These are phyloP conservation scores for Poeciliopsis turneri DNA, from an alignment of 2,797 vertebrate species.

Conservation along the genomic window DNA sequence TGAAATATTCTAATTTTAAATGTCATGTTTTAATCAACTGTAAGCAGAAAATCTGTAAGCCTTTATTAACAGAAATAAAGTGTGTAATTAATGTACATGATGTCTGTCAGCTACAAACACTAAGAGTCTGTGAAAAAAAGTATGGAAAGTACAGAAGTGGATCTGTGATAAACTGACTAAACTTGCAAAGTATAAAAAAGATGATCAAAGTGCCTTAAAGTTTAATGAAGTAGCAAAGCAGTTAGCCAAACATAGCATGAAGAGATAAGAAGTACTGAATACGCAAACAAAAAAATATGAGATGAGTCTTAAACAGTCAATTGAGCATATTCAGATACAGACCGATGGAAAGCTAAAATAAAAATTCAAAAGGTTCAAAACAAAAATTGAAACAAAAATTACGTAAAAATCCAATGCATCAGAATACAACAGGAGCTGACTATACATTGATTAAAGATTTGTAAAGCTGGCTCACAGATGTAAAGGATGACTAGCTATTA, in stretches of 20 bases:
- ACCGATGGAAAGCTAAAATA: neutral
- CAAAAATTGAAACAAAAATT: neutral
- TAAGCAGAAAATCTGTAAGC: too few species aligned
- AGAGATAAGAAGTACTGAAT: neutral
- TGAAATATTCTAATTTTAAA: too few species aligned
- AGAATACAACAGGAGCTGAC: neutral
- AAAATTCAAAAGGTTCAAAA: neutral
- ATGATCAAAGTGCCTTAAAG: neutral
- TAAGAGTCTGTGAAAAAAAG: neutral
- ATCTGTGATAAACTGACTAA: neutral
- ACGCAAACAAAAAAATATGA: neutral
- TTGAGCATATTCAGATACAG: neutral
- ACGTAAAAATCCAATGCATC: neutral
- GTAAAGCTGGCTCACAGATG: neutral
- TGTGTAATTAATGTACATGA: too few species aligned
- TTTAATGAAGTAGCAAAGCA: neutral
- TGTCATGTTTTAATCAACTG: too few species aligned
- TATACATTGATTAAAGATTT: neutral
- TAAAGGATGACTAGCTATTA: neutral
- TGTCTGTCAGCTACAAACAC: neutral
- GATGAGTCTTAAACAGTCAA: neutral
- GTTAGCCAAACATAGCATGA: neutral
- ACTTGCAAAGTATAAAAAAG: neutral
- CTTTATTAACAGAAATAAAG: too few species aligned
- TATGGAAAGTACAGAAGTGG: neutral